phyloP scores from a whole-genome alignment of 2,888 invertebrate species.

The Meganola albula region DNA sequence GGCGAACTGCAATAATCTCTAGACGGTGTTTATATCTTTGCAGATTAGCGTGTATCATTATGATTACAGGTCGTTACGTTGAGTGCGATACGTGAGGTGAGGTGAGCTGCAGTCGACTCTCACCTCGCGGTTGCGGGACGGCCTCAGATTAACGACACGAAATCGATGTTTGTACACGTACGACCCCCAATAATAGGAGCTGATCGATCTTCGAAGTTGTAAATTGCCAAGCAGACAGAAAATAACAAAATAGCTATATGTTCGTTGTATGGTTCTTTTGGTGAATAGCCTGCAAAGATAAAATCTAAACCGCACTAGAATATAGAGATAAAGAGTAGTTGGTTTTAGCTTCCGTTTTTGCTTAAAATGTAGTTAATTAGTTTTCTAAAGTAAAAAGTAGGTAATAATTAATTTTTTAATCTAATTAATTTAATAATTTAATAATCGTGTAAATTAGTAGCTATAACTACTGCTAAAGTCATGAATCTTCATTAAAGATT shows the following conservation, averaged over 20 bases:
- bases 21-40: conserved; percentile 26
- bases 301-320: too few species aligned
- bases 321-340: too few species aligned
- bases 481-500: conserved; percentile 44
- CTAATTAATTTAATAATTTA: too few species aligned
- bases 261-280: too few species aligned
- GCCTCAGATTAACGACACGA: conserved; percentile 68
- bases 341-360: too few species aligned
- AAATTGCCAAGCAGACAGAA: conserved; percentile 66
- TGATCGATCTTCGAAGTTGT: conserved; percentile 67
- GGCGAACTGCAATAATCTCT: conserved; percentile 17
- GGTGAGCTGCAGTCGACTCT: conserved; percentile 54
- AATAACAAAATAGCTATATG: conserved; percentile 61
- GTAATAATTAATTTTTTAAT: too few species aligned
- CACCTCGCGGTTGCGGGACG: conserved; percentile 47
- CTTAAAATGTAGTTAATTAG: too few species aligned
- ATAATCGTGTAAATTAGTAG: conserved; percentile 4
- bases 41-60: conserved; percentile 50
- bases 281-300: too few species aligned
- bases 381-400: too few species aligned
- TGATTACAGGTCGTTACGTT: conserved; percentile 64
- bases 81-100: conserved; percentile 66
- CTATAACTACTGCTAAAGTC: conserved; percentile 23
- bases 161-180: conserved; percentile 77
- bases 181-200: conserved; percentile 73